Base-by-base conservation (phyloP, 2,797 vertebrate species). In the Bovichtus variegatus region DNA sequence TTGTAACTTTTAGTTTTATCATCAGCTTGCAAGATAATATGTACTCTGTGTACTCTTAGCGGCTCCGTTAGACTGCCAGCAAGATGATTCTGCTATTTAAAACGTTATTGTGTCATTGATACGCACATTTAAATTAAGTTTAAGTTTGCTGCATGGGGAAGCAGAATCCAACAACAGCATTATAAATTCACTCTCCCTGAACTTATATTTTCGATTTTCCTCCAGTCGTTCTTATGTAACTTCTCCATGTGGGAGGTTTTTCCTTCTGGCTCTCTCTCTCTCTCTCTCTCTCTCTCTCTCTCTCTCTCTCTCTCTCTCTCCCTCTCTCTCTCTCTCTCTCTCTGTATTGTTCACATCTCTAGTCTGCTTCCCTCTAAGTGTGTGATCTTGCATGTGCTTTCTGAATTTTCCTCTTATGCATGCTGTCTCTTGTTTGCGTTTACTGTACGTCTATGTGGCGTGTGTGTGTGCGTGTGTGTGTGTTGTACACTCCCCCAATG, bases 351-450 rank as follows among this genome's bases (percentile, higher is more conserved):
- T 83, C 78, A 72, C 60, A 84, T 90, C 72, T 74, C 55, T 89
- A 25, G 87, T 91, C 89, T 75, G 51, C 67, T 76, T 53, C 77
- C 34, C 69, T 77, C 81, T 78, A 55, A 71, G 50, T 79, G 73
- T 84, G 82, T 91, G 90, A 88, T 90, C 79, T 87, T 92, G 90
- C 93, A 95, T 92, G 92, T 76, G 73, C 90, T 78, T 90, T 88
- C 90, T 90, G 82, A 86, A 91, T 64, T 65, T 75, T 62, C 49
- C 62, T 86, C 78, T 63, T 63, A 46, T 84, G 92, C 89, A 90
- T 90, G 91, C 81, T 27, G 46, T 90, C 60, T 85, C 38, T 69
- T 81, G 78, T 90, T 76, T 76, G 74, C 83, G 86, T 92, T 84
- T 91, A 68, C 68, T 57, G 41, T 82, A 23, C 12, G 27, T 84